Evolutionary conservation across 2,797 vertebrate species (phyloP).

Genomic region (Danionella dracula): DNA sequence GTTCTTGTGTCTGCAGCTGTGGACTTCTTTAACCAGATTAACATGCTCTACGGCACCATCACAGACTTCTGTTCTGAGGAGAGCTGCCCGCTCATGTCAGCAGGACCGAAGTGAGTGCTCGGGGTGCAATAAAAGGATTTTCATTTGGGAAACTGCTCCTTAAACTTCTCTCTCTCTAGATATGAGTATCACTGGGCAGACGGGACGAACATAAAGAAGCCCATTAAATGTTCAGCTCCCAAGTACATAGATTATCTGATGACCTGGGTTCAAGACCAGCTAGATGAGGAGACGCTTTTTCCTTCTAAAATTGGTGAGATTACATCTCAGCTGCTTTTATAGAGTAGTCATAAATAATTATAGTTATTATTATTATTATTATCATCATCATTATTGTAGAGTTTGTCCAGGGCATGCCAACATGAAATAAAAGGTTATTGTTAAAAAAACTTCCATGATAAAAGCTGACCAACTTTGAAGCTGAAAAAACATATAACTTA

Average conservation of each 20-base stretch:
- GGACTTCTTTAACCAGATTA: constrained; percentile 99
- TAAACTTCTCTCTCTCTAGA: constrained; percentile 57
- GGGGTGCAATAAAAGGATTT: too few species aligned
- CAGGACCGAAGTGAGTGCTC: constrained; percentile 88
- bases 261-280: constrained; percentile 98
- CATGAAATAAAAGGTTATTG: too few species aligned
- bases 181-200: constrained; percentile 99
- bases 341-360: too few species aligned
- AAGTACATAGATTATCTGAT: constrained; percentile 99
- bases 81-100: constrained; percentile 95
- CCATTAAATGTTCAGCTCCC: constrained; percentile 96
- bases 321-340: too few species aligned
- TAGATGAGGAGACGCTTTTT: constrained; percentile 96
- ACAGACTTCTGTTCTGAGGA: constrained; percentile 96
- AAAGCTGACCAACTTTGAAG: too few species aligned
- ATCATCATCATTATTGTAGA: too few species aligned
- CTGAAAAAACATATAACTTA: too few species aligned
- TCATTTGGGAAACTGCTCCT: not conserved
- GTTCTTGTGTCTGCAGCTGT: constrained; percentile 74
- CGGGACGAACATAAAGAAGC: constrained; percentile 97
- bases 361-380: too few species aligned
- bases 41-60: constrained; percentile 97
- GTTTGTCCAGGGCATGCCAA: too few species aligned
- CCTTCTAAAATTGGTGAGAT: constrained; percentile 92
- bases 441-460: too few species aligned